Conservation (phyloP, 2,888 invertebrate genomes). For the Tethea ocularis region DNA sequence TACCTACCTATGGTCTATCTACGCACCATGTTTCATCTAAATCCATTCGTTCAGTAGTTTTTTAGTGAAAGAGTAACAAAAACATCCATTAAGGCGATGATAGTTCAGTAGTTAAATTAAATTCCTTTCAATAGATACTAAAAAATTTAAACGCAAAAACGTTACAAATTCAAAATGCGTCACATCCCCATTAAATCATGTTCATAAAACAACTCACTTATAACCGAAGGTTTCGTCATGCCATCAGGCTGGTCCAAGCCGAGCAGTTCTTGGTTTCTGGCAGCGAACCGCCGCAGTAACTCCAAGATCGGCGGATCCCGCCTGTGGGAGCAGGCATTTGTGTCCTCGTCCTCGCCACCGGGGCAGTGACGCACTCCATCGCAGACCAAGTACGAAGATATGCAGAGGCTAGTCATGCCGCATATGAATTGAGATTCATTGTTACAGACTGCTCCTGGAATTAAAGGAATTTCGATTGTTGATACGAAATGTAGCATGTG, state of each 20-base stretch:
- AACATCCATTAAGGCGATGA: too few relatives aligned
- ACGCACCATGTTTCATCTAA: too few relatives aligned
- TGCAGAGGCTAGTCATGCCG: conserved; percentile 80
- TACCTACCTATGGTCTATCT: too few relatives aligned
- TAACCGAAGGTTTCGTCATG: conserved; percentile 75
- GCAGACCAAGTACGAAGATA: conserved; percentile 86
- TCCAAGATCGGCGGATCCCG: conserved; percentile 73
- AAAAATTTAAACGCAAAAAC: too few relatives aligned
- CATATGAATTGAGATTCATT: conserved; percentile 71
- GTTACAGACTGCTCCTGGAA: conserved; percentile 69
- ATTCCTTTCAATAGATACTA: too few relatives aligned
- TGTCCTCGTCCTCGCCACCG: conserved; percentile 84
- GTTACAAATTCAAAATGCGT: too few relatives aligned
- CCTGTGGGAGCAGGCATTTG: conserved; percentile 63
- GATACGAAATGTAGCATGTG: too few relatives aligned
- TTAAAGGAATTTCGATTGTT: not conserved
- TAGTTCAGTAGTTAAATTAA: too few relatives aligned
- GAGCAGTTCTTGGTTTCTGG: conserved; percentile 72
- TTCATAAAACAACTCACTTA: conserved; percentile 59
- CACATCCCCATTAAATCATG: too few relatives aligned
- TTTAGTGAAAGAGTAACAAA: too few relatives aligned
- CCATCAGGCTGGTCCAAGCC: conserved; percentile 70
- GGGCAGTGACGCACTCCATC: conserved; percentile 88
- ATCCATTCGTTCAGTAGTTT: too few relatives aligned
- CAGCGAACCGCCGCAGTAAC: conserved; percentile 69